Base-by-base conservation (phyloP, 1,140 invertebrate genomes). In the Radopholus similis region DNA sequence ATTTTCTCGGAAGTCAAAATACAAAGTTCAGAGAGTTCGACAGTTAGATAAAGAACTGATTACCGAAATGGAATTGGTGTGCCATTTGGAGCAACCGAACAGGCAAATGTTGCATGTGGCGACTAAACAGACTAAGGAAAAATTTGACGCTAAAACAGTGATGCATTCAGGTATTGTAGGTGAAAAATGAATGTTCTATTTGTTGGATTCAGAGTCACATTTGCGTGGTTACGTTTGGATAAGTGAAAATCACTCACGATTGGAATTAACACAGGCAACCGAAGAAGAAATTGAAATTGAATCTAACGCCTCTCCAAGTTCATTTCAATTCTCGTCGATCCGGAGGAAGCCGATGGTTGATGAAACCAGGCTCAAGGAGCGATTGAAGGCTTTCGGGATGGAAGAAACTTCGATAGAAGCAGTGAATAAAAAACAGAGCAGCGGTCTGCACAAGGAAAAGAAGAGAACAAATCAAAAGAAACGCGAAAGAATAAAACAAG, bases 1-100 rank as follows among this genome's bases (percentile, higher is more conserved):
- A 11, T 70, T 70, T 68, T 40, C 70, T 11, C 55, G 40, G 1
- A 70, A 71, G 21, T n/a, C 55, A 23, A 71, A 72, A 40, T 35
- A 26, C 30, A 26, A 9, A 11, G 13, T 28, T 1, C 47, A 71
- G 28, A n/a, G 21, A 6, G 9, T 72, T n/a, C 21, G 23, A 34
- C 42, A 63, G 30, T n/a, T n/a, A 37, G 18, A 72, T n/a, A 34
- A 56, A 0, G 49, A 21, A 11, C n/a, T 57, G 8, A n/a, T 30
- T 18, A 15, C 4, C n/a, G 9, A 2, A 23, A 54, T 38, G 23
- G 18, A 42, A 42, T 35, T 70, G 21, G 65, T 56, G 55, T 70
- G 68, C 64, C 35, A 38, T 32, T 55, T 70, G 42, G 30, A 18
- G 30, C 23, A 53, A 4, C 68, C 68, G 26, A 55, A 21, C 13